Evolutionary conservation across 1,140 invertebrate genomes (phyloP).

Genomic region (Episyrphus balteatus): DNA sequence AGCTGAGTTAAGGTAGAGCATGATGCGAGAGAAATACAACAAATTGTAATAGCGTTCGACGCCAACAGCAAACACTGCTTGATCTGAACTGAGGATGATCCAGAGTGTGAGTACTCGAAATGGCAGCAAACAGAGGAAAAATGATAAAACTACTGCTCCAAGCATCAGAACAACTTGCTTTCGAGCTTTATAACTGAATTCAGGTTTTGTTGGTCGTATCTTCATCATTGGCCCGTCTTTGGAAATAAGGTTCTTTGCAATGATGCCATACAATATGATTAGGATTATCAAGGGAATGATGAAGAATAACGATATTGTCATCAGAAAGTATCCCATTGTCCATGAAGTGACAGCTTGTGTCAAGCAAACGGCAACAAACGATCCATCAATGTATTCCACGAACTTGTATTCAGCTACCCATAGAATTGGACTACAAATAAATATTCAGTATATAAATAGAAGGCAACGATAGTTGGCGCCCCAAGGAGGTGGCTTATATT

Average conservation of each 20-base stretch:
- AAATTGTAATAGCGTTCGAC: constrained; percentile 73
- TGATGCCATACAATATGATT: constrained; percentile 69
- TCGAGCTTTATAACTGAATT: constrained; percentile 45
- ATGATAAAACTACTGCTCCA: constrained; percentile 78
- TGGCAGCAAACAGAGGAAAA: constrained; percentile 81
- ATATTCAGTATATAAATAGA: neutral
- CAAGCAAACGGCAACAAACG: constrained; percentile 56
- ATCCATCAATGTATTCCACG: constrained; percentile 57
- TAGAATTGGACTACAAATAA: constrained; percentile 58
- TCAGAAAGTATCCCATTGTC: constrained; percentile 65
- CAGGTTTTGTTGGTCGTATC: constrained; percentile 39
- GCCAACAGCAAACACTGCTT: constrained; percentile 52
- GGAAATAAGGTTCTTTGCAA: constrained; percentile 70
- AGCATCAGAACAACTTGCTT: constrained; percentile 81
- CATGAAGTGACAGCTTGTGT: constrained; percentile 60
- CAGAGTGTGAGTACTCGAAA: constrained; percentile 75
- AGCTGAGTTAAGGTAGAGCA: constrained; percentile 81
- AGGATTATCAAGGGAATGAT: constrained; percentile 69
- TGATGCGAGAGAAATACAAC: constrained; percentile 73
- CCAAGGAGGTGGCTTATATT: neutral
- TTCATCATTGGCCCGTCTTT: constrained; percentile 56
- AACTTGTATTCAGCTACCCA: constrained; percentile 59
- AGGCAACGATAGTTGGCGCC: neutral
- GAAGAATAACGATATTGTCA: constrained; percentile 72
- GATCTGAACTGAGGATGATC: constrained; percentile 63